A percentile compares a stretch with the other conserved stretches of the same genome.
Evolutionary conservation across 1,140 invertebrate species (phyloP).

Genomic region (Temnothorax curvispinosus): DNA sequence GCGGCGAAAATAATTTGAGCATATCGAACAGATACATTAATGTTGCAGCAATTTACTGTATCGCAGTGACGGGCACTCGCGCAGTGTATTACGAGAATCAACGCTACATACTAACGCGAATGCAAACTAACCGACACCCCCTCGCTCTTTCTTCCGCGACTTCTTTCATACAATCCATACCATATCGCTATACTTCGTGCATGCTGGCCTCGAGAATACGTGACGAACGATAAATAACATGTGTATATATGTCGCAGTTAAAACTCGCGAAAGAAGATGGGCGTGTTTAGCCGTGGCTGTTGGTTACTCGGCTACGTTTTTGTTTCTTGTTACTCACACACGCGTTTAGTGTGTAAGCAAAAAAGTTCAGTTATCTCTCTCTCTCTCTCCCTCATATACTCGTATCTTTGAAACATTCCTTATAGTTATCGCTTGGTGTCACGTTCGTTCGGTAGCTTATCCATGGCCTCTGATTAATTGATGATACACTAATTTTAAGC

Average conservation of each 20-base stretch:
- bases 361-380: slow-evolving; percentile 7
- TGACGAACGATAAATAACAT: slow-evolving; percentile 76
- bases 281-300: not conserved
- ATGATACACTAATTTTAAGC: not conserved
- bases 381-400: not conserved
- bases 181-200: slow-evolving; percentile 55
- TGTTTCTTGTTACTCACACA: not conserved
- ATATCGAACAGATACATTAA: slow-evolving; percentile 61
- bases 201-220: slow-evolving; percentile 66
- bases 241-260: slow-evolving; percentile 62
- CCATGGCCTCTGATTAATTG: not conserved
- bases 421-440: not conserved
- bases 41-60: slow-evolving; percentile 66
- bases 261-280: slow-evolving; percentile 4
- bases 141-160: not conserved
- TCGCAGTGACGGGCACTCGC: slow-evolving; percentile 29
- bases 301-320: not conserved
- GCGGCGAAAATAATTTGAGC: slow-evolving; percentile 66
- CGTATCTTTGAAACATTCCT: not conserved
- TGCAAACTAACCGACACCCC: slow-evolving; percentile 29
- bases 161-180: not conserved
- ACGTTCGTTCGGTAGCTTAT: not conserved
- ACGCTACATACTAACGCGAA: slow-evolving; percentile 34
- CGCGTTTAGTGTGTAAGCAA: not conserved
- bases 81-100: slow-evolving; percentile 62